Evolutionary conservation across 2,113 vertebrate genomes (phyloP).

Genomic region (Geothlypis trichas): DNA sequence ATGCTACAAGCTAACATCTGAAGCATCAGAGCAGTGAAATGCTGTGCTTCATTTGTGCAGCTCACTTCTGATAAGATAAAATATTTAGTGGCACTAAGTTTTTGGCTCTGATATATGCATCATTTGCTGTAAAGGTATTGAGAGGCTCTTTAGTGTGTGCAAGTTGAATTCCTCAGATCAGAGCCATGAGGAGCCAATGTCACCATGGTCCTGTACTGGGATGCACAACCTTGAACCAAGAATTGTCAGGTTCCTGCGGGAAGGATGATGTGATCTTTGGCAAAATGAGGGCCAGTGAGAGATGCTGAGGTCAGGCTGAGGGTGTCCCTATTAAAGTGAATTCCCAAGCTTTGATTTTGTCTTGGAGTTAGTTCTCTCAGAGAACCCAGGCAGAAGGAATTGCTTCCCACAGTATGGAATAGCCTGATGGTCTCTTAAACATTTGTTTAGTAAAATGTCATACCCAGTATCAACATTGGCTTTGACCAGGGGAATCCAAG

Average conservation of each 20-base stretch:
- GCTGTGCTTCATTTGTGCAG: not conserved
- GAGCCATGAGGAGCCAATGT: not conserved
- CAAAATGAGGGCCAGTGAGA: not conserved
- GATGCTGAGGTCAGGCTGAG: not conserved
- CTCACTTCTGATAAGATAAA: not conserved
- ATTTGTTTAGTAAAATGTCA: not conserved
- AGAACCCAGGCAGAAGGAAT: not conserved
- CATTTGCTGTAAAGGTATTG: not conserved
- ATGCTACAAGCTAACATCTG: not conserved
- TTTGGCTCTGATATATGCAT: not conserved
- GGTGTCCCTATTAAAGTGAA: not conserved
- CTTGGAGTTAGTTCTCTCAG: not conserved
- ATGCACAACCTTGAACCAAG: not conserved
- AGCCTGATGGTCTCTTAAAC: not conserved
- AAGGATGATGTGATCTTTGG: not conserved
- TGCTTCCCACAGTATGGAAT: not conserved
- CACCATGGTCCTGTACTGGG: fast-evolving
- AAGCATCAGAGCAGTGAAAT: not conserved
- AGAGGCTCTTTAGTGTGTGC: not conserved
- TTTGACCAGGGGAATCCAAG: not conserved
- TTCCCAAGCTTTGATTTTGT: not conserved
- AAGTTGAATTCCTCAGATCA: not conserved
- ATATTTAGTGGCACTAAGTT: constrained; percentile 11
- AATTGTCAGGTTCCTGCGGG: not conserved
- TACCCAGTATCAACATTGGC: not conserved